Conservation (phyloP, 2,113 vertebrate genomes). For the Pedetes capensis region DNA sequence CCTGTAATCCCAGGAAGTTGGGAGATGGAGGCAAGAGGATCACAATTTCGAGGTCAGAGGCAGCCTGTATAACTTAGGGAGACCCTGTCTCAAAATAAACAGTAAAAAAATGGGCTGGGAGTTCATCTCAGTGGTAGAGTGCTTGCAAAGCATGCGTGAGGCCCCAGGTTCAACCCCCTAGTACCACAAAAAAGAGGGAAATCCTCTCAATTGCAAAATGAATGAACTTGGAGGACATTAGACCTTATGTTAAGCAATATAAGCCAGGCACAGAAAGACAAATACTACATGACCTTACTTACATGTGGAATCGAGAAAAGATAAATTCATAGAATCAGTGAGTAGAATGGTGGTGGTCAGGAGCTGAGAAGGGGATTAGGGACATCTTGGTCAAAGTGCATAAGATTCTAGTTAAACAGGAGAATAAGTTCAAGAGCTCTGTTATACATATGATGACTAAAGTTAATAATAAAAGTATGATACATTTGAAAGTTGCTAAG, state of each 20-base stretch:
- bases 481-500: neutral
- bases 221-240: neutral
- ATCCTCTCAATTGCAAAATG: neutral
- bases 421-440: neutral
- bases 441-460: neutral
- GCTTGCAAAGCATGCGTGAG: too few relatives aligned
- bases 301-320: neutral
- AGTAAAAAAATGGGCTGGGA: too few relatives aligned
- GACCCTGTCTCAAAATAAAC: too few relatives aligned
- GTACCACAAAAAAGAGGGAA: neutral
- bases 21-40: too few relatives aligned
- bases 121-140: too few relatives aligned
- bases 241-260: neutral
- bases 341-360: neutral
- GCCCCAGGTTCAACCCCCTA: too few relatives aligned
- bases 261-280: neutral
- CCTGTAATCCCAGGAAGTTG: too few relatives aligned
- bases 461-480: neutral
- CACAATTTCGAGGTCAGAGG: too few relatives aligned
- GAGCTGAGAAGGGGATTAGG: neutral
- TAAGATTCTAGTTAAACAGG: neutral
- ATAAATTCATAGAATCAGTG: neutral
- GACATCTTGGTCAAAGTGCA: neutral
- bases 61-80: too few relatives aligned
- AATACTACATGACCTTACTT: neutral